phyloP scores from a whole-genome alignment of 2,797 vertebrate species.

The Botia almorhae region DNA sequence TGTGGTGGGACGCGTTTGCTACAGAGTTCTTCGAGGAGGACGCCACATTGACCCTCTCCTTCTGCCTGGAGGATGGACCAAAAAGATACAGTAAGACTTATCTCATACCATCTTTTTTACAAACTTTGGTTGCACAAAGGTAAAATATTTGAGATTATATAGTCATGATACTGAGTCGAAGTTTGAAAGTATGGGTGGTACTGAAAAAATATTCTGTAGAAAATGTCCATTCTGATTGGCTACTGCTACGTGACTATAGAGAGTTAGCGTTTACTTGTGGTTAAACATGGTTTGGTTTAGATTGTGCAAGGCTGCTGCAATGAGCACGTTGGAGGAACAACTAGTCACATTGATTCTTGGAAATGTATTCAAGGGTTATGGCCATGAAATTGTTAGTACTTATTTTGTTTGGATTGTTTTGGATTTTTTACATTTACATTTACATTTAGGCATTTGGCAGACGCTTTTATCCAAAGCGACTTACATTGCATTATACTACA shows the following conservation, averaged over 20 bases:
- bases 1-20: constrained; percentile 99
- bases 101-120: not conserved
- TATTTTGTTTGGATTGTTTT: not conserved
- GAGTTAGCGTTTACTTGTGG: no score
- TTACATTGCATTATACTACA: no score
- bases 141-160: not conserved
- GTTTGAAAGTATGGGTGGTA: not conserved
- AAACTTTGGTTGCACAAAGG: not conserved
- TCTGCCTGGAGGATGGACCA: constrained; percentile 99
- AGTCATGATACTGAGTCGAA: not conserved
- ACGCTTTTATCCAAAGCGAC: no score
- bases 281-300: no score
- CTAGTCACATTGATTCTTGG: no score
- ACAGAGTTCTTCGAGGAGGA: constrained; percentile 99
- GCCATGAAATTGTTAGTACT: not conserved
- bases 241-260: no score
- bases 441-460: no score
- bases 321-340: no score
- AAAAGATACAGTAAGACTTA: constrained; percentile 98
- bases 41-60: constrained; percentile 96
- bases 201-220: not conserved
- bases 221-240: not conserved
- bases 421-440: no score
- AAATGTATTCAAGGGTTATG: not conserved
- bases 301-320: no score